phyloP scores from a whole-genome alignment of 2,113 vertebrate species.

The Barbus barbus region DNA sequence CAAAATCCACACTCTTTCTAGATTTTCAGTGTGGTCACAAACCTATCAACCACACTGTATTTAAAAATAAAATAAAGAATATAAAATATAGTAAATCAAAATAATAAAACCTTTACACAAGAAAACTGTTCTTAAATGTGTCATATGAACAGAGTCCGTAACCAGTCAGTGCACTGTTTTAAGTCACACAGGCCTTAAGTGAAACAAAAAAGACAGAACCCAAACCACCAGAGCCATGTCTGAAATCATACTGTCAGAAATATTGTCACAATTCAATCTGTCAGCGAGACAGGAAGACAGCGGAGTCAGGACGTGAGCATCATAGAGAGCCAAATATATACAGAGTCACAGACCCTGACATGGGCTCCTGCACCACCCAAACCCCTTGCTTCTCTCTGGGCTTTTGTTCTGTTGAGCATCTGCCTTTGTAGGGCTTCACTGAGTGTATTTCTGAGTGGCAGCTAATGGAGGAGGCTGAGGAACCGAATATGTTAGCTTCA shows the following conservation, averaged over 20 bases:
- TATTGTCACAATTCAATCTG: slow-evolving; percentile 29
- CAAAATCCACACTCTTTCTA: too few relatives aligned
- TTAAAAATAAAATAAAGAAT: too few relatives aligned
- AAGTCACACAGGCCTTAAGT: neutral
- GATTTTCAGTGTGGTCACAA: too few relatives aligned
- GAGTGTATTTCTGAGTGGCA: slow-evolving; percentile 49
- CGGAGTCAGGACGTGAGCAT: neutral
- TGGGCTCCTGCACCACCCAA: neutral
- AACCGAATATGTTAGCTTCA: slow-evolving; percentile 36
- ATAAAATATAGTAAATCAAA: too few relatives aligned
- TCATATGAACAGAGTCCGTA: too few relatives aligned
- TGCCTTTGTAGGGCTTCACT: slow-evolving; percentile 55
- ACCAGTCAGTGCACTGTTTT: neutral
- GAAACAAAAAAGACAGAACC: neutral
- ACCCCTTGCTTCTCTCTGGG: slow-evolving; percentile 33
- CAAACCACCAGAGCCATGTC: slow-evolving; percentile 1
- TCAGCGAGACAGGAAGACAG: neutral
- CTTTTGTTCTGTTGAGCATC: slow-evolving; percentile 56
- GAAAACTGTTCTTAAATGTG: too few relatives aligned
- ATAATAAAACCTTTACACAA: too few relatives aligned
- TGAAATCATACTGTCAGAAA: slow-evolving; percentile 3
- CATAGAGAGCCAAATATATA: slow-evolving; percentile 32
- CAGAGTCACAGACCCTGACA: slow-evolving; percentile 14
- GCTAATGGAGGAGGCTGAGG: slow-evolving; percentile 46
- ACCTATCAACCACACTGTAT: too few relatives aligned